Evolutionary conservation across 1,140 invertebrate species (phyloP).

Genomic region (Cydia pomonella): DNA sequence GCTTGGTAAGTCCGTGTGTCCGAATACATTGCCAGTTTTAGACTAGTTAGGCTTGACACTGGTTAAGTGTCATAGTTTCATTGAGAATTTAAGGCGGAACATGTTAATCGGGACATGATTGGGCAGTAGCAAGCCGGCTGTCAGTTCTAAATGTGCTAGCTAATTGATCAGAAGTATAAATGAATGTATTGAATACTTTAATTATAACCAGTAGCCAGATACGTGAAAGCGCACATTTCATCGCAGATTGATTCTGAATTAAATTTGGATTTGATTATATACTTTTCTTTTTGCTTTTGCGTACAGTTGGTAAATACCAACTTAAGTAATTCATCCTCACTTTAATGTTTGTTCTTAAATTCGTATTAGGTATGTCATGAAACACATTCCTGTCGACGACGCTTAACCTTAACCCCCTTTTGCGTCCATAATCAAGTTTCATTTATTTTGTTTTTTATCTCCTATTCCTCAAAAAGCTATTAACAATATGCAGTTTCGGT

Average conservation of each 20-base stretch:
- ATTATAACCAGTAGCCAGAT: too few species aligned
- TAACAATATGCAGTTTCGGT: constrained; percentile 43
- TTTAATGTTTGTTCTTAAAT: too few species aligned
- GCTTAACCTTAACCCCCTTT: constrained; percentile 33
- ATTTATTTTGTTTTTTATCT: not conserved
- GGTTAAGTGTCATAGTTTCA: not conserved
- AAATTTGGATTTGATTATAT: too few species aligned
- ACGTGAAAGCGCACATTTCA: too few species aligned
- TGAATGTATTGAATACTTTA: too few species aligned
- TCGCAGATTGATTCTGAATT: too few species aligned
- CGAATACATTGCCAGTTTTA: constrained; percentile 26
- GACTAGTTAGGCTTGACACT: not conserved
- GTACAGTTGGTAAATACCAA: too few species aligned
- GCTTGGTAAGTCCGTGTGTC: constrained; percentile 36
- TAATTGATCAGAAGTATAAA: not conserved
- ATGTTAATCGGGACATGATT: not conserved
- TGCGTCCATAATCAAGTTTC: not conserved
- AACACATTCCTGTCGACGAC: not conserved
- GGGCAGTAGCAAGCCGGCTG: not conserved
- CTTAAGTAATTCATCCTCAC: too few species aligned
- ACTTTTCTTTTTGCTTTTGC: too few species aligned
- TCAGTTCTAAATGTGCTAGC: not conserved
- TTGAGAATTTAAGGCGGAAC: not conserved
- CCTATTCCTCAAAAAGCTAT: constrained; percentile 36
- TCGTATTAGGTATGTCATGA: not conserved